These are phyloP conservation scores for Phenganax subtilis DNA, from an alignment of 92 coral and sea anemone genomes.

Conservation along the genomic window DNA sequence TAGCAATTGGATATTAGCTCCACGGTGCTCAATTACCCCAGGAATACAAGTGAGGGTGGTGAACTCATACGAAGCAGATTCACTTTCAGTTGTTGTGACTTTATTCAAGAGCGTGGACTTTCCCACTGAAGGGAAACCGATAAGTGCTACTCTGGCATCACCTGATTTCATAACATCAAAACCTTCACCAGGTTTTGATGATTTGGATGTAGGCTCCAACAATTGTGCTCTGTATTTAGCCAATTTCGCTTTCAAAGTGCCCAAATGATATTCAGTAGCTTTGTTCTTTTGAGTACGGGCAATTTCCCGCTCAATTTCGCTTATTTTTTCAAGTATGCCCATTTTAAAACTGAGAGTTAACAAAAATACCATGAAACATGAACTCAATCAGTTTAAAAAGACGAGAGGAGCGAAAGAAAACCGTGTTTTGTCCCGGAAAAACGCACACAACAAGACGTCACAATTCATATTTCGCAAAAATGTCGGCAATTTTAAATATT, in stretches of 20 bases:
- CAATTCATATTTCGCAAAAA: background rate
- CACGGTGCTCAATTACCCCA: conserved; percentile 84
- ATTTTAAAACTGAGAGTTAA: conserved; percentile 38
- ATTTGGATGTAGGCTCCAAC: conserved; percentile 75
- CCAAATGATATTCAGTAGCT: conserved; percentile 96
- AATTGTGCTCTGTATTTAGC: conserved; percentile 95
- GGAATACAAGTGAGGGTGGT: conserved; percentile 98
- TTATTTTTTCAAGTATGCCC: conserved; percentile 92
- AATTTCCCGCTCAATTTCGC: conserved; percentile 89
- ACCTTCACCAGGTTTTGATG: conserved; percentile 91
- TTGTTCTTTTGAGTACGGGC: conserved; percentile 98
- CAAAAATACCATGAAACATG: background rate
- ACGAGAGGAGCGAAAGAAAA: background rate
- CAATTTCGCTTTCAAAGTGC: conserved; percentile 86
- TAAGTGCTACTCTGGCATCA: conserved; percentile 92
- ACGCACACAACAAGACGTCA: background rate
- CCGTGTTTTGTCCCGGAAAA: background rate
- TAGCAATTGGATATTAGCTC: conserved; percentile 90
- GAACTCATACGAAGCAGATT: conserved; percentile 89
- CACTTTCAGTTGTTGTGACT: conserved; percentile 78
- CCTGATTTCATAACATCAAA: conserved; percentile 99
- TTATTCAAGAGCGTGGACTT: conserved; percentile 90
- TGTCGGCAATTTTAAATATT: background rate
- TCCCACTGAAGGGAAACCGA: conserved; percentile 97
- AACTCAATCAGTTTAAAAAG: background rate